These are phyloP conservation scores for Thalpophila matura DNA, from an alignment of 2,888 invertebrate genomes.

Conservation along the genomic window DNA sequence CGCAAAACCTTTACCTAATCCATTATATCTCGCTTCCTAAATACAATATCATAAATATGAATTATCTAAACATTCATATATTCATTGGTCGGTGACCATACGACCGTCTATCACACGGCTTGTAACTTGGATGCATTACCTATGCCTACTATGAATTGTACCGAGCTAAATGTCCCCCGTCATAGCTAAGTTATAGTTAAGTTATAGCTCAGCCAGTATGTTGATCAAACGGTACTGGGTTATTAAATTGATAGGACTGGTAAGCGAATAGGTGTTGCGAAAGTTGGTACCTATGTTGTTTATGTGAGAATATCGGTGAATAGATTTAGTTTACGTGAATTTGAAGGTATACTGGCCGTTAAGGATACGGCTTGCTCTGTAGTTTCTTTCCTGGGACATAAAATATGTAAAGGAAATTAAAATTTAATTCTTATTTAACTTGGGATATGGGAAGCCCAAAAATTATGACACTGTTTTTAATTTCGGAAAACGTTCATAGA, in stretches of 20 bases:
- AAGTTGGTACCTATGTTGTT: slow-evolving; percentile 34
- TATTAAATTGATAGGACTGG: slow-evolving; percentile 56
- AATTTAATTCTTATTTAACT: no score
- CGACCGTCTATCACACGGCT: slow-evolving; percentile 50
- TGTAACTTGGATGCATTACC: slow-evolving; percentile 47
- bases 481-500: no score
- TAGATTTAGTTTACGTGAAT: neutral
- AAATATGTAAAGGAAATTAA: no score
- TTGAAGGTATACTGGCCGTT: neutral
- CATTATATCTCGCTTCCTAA: slow-evolving; percentile 31
- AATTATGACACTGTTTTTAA: no score
- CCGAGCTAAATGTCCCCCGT: slow-evolving; percentile 40
- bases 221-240: slow-evolving; percentile 55
- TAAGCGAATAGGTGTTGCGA: slow-evolving; percentile 42
- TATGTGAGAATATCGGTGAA: slow-evolving; percentile 28
- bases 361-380: no score
- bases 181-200: slow-evolving; percentile 48
- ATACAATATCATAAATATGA: slow-evolving; percentile 50
- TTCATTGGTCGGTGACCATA: slow-evolving; percentile 50
- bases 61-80: slow-evolving; percentile 59
- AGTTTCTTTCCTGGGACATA: no score
- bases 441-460: no score
- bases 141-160: slow-evolving; percentile 51
- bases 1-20: neutral
- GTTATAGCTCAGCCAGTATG: slow-evolving; percentile 52